Evolutionary conservation across 2,113 vertebrate genomes (phyloP).

Genomic region (western clawed frog (Xenopus tropicalis)): UCB_Xtro_10.0 CM004447.2:71719501-71720000

Average conservation of each 20-base stretch:
- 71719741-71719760: slow-evolving; percentile 77
- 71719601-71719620: neutral
- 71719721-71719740: slow-evolving; percentile 87
- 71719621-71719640: neutral
- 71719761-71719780: slow-evolving; percentile 19
- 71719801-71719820: too few species aligned
- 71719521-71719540: slow-evolving; percentile 8
- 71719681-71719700: slow-evolving; percentile 86
- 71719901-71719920: too few species aligned
- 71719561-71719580: neutral
- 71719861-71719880: neutral
- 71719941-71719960: too few species aligned
- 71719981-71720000: too few species aligned
- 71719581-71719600: neutral
- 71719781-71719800: neutral
- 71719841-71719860: too few species aligned
- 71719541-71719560: neutral
- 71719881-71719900: too few species aligned
- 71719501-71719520: neutral
- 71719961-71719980: too few species aligned
- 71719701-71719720: slow-evolving; percentile 94
- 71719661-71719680: slow-evolving; percentile 56
- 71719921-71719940: too few species aligned
- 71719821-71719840: too few species aligned
- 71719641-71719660: slow-evolving; percentile 10